A percentile compares a stretch with the other conserved stretches of the same genome.
Evolutionary conservation across 2,797 vertebrate genomes (phyloP).

Genomic region (Alosa sapidissima): DNA sequence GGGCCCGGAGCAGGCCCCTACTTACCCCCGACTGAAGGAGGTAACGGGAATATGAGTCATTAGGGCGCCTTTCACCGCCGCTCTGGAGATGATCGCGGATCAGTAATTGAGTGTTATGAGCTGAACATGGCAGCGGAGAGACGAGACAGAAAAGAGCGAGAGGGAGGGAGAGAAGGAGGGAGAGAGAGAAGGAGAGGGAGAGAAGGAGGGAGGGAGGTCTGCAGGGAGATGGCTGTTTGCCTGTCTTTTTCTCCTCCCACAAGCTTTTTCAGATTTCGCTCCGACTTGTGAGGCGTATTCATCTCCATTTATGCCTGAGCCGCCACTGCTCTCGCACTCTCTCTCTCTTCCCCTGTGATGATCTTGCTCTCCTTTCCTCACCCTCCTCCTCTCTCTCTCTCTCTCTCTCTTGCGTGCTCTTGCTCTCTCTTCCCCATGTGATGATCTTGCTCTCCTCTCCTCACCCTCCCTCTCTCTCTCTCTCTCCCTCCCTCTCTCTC

Average conservation of each 20-base stretch:
- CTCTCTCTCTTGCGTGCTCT: neutral
- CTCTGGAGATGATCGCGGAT: slow-evolving; percentile 69
- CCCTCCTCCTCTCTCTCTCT: too few species aligned
- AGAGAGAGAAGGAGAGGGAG: neutral
- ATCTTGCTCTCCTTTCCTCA: too few species aligned
- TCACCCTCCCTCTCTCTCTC: neutral
- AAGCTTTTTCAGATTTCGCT: neutral
- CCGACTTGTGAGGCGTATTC: neutral
- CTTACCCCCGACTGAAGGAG: slow-evolving; percentile 34
- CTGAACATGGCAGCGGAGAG: slow-evolving; percentile 32
- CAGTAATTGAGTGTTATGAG: slow-evolving; percentile 76
- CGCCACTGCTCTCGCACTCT: neutral
- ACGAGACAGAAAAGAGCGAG: neutral
- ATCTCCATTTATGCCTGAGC: slow-evolving; percentile 14
- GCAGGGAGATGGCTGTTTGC: slow-evolving; percentile 9
- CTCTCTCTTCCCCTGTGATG: too few species aligned
- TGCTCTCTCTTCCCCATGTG: neutral
- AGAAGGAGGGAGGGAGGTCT: slow-evolving; percentile 48
- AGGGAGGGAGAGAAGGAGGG: neutral
- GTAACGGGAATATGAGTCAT: slow-evolving; percentile 75
- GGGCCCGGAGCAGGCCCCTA: slow-evolving; percentile 53
- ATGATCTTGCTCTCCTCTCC: neutral
- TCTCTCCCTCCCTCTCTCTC: slow-evolving; percentile 44
- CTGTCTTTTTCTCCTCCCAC: slow-evolving; percentile 12
- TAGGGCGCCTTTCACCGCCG: slow-evolving; percentile 71